Evolutionary conservation across 2,113 vertebrate species (phyloP).

Genomic region (Stictonetta naevosa): DNA sequence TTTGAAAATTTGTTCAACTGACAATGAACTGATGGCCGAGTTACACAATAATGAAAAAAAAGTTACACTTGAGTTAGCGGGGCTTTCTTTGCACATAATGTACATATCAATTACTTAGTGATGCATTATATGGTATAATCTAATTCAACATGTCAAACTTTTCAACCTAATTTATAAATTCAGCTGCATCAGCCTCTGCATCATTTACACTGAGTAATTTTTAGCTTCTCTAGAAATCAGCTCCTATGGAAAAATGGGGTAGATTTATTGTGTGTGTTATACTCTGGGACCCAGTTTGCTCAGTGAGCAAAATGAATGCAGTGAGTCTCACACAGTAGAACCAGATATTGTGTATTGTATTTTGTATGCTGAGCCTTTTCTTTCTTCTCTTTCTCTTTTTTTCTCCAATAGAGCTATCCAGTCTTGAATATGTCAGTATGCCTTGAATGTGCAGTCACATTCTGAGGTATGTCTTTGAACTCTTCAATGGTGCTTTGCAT

Average conservation of each 20-base stretch:
- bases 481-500: slow-evolving; percentile 65
- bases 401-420: slow-evolving; percentile 54
- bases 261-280: slow-evolving; percentile 24
- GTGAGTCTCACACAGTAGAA: slow-evolving; percentile 32
- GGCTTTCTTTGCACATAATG: slow-evolving; percentile 44
- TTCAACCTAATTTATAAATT: slow-evolving; percentile 63
- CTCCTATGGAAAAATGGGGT: slow-evolving; percentile 18
- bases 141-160: slow-evolving; percentile 64
- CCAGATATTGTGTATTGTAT: slow-evolving; percentile 25
- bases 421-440: slow-evolving; percentile 41
- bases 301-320: slow-evolving; percentile 57
- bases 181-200: slow-evolving; percentile 52
- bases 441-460: slow-evolving; percentile 59
- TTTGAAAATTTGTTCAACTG: slow-evolving; percentile 32
- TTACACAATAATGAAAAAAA: slow-evolving; percentile 35
- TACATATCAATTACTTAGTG: slow-evolving; percentile 63
- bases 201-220: slow-evolving; percentile 61
- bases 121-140: slow-evolving; percentile 47
- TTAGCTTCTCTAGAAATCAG: slow-evolving; percentile 50
- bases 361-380: slow-evolving; percentile 22
- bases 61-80: slow-evolving; percentile 20
- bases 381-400: slow-evolving; percentile 3
- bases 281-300: slow-evolving; percentile 26
- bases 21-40: slow-evolving; percentile 33
- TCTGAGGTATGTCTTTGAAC: slow-evolving; percentile 62